Evolutionary conservation across 1,140 invertebrate species (phyloP).

Genomic region (Leptinotarsa texana): DNA sequence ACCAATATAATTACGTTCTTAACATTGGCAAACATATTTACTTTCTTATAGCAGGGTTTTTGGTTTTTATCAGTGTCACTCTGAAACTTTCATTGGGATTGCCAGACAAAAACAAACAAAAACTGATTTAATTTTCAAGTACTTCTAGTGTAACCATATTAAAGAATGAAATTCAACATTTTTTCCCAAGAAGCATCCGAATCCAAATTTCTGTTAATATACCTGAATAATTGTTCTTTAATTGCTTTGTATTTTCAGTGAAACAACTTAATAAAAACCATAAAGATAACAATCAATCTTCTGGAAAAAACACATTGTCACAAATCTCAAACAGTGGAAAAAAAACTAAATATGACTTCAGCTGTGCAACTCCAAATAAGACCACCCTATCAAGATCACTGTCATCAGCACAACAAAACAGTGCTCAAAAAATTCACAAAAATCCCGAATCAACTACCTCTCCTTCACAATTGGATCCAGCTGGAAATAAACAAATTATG

Average conservation of each 20-base stretch:
- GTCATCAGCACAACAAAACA: background rate
- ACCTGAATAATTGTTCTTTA: background rate
- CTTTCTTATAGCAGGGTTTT: too few species aligned
- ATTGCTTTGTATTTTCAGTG: background rate
- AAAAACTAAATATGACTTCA: background rate
- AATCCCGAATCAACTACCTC: constrained; percentile 29
- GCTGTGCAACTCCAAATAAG: background rate
- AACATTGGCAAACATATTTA: too few species aligned
- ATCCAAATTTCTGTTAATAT: background rate
- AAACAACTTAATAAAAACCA: background rate
- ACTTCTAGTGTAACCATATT: too few species aligned
- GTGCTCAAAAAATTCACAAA: constrained; percentile 11
- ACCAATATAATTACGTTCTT: too few species aligned
- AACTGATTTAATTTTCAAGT: too few species aligned
- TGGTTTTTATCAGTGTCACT: too few species aligned
- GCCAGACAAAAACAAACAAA: too few species aligned
- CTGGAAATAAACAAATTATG: constrained; percentile 42
- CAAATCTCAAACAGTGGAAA: background rate
- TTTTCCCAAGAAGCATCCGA: background rate
- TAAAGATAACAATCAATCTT: background rate
- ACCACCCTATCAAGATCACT: background rate
- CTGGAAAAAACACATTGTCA: background rate
- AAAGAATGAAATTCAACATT: too few species aligned
- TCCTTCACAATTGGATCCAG: constrained; percentile 15
- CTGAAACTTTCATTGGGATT: too few species aligned